A percentile compares a stretch with the other conserved stretches of the same genome.
These are phyloP conservation scores for Chiloscyllium plagiosum DNA, from an alignment of 2,113 vertebrate species.

Conservation along the genomic window DNA sequence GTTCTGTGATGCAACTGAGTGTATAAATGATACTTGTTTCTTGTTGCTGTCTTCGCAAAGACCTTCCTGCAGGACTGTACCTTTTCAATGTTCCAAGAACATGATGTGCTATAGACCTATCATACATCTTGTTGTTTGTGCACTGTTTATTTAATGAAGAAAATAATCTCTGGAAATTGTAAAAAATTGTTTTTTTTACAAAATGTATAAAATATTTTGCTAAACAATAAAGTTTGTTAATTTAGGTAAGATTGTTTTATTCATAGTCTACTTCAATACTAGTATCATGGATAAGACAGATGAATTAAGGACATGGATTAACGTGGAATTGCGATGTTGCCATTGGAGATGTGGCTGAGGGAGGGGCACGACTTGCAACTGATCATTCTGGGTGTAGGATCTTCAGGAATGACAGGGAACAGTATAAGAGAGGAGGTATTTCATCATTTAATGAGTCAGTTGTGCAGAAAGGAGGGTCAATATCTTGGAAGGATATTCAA, in stretches of 20 bases:
- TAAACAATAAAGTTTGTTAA: conserved; percentile 23
- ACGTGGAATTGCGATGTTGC: too few relatives aligned
- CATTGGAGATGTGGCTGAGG: too few relatives aligned
- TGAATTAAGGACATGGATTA: too few relatives aligned
- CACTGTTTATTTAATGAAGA: conserved; percentile 7
- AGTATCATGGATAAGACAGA: too few relatives aligned
- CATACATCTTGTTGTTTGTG: not conserved
- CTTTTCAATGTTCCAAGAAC: not conserved
- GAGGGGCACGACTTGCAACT: too few relatives aligned
- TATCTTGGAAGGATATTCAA: too few relatives aligned
- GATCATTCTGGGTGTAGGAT: too few relatives aligned
- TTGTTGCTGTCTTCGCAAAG: not conserved
- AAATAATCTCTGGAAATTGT: not conserved
- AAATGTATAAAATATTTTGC: conserved; percentile 27
- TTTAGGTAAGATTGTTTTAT: not conserved
- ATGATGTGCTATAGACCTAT: not conserved
- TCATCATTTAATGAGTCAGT: too few relatives aligned
- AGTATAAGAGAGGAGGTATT: too few relatives aligned
- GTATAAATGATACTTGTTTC: conserved; percentile 26
- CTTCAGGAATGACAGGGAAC: too few relatives aligned
- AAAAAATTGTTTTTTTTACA: conserved; percentile 20
- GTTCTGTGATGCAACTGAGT: conserved; percentile 64
- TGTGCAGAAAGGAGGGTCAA: too few relatives aligned
- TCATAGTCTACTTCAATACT: not conserved
- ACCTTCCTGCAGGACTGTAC: not conserved